Evolutionary conservation across 2,888 invertebrate species (phyloP).

Genomic region (Philaethria dido): DNA sequence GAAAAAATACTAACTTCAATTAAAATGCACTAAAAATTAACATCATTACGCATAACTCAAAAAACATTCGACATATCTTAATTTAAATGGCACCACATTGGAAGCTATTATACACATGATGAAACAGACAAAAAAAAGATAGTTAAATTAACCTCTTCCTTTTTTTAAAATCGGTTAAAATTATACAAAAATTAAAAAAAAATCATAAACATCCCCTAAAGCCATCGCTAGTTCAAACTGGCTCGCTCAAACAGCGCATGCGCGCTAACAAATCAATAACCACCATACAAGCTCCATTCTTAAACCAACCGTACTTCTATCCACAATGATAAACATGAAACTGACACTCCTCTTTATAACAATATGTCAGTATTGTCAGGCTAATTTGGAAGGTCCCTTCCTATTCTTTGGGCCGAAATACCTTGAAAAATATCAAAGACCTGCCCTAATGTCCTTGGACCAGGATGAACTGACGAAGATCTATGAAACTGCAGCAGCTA

Average conservation of each 20-base stretch:
- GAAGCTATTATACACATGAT: too few relatives aligned
- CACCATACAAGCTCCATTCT: slow-evolving; percentile 3
- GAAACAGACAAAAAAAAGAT: too few relatives aligned
- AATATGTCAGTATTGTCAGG: slow-evolving; percentile 47
- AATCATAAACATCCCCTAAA: not conserved
- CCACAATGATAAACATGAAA: slow-evolving; percentile 16
- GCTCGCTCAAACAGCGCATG: slow-evolving; percentile 40
- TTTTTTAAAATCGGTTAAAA: too few relatives aligned
- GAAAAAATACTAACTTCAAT: too few relatives aligned
- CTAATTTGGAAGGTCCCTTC: slow-evolving; percentile 84
- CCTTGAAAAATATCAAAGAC: slow-evolving; percentile 72
- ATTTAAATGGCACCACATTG: too few relatives aligned
- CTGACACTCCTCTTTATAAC: slow-evolving; percentile 37
- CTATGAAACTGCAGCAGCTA: slow-evolving; percentile 83
- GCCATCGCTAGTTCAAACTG: not conserved
- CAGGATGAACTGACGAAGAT: slow-evolving; percentile 83
- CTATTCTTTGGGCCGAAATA: slow-evolving; percentile 84
- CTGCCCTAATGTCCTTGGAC: slow-evolving; percentile 79
- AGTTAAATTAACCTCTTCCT: too few relatives aligned
- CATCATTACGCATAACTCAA: too few relatives aligned
- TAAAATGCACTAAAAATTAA: too few relatives aligned
- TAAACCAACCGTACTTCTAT: not conserved
- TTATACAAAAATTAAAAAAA: too few relatives aligned
- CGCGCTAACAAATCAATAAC: slow-evolving; percentile 42
- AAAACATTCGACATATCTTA: too few relatives aligned